A percentile compares a stretch with the other conserved stretches of the same genome.
Conservation (phyloP, 2,113 vertebrate genomes). For the Gasterosteus nipponicus region DNA sequence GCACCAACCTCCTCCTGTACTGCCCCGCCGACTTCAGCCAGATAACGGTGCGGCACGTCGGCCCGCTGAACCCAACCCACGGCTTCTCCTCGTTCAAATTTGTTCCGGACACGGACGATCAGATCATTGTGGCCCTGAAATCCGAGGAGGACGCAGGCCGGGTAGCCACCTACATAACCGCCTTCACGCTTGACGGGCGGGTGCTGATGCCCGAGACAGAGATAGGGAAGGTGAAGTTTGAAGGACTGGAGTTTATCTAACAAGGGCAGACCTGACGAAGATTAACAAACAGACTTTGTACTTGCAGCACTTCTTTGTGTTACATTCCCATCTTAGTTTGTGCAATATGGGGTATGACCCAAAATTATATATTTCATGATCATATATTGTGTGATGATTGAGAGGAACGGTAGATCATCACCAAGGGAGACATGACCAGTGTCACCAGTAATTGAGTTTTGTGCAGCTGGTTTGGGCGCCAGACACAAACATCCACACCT, state of each 20-base stretch:
- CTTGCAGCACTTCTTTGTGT: neutral
- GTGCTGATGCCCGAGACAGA: slow-evolving; percentile 91
- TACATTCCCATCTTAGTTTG: slow-evolving; percentile 18
- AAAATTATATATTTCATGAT: slow-evolving; percentile 15
- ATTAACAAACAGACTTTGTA: neutral
- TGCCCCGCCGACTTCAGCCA: slow-evolving; percentile 85
- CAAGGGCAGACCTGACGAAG: neutral
- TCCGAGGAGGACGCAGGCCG: slow-evolving; percentile 89
- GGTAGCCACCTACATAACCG: slow-evolving; percentile 90
- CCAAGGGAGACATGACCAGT: neutral
- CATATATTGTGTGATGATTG: neutral
- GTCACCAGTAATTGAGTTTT: neutral
- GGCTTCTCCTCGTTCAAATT: slow-evolving; percentile 99
- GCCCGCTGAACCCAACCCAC: slow-evolving; percentile 85
- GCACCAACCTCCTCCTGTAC: slow-evolving; percentile 91
- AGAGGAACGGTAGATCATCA: neutral
- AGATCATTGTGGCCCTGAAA: slow-evolving; percentile 91
- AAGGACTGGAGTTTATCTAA: slow-evolving; percentile 95
- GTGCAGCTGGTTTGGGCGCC: neutral
- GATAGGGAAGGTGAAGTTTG: slow-evolving; percentile 90
- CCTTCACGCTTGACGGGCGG: slow-evolving; percentile 90
- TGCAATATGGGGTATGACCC: slow-evolving; percentile 28
- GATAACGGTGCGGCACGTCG: slow-evolving; percentile 74
- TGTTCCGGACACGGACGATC: slow-evolving; percentile 90
- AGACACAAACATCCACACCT: neutral